Evolutionary conservation across 2,113 vertebrate genomes (phyloP).

Genomic region (Shinisaurus crocodilurus): DNA sequence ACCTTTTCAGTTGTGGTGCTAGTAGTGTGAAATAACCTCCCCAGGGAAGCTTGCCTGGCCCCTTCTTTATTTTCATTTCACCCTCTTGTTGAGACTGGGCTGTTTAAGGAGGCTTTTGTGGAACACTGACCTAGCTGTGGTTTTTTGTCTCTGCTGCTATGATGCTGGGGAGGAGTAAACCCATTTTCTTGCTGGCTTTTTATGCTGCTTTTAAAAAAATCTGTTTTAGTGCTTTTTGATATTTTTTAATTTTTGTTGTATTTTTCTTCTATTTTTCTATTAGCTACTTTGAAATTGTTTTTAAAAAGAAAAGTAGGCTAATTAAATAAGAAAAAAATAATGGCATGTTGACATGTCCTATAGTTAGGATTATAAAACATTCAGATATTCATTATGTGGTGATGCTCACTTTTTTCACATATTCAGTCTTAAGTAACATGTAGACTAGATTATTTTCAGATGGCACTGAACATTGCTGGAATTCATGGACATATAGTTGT

Average conservation of each 20-base stretch:
- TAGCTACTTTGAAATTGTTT: neutral
- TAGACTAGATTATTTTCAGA: neutral
- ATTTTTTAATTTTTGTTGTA: neutral
- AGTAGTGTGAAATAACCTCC: neutral
- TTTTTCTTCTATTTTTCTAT: neutral
- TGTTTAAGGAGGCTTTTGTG: neutral
- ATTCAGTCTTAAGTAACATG: neutral
- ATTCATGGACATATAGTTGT: neutral
- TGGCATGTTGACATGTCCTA: neutral
- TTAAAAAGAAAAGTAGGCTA: neutral
- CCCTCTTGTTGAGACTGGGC: neutral
- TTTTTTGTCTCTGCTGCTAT: neutral
- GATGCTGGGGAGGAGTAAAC: neutral
- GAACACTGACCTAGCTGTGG: neutral
- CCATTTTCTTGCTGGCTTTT: neutral
- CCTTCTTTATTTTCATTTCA: neutral
- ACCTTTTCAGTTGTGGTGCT: neutral
- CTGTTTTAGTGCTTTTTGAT: neutral
- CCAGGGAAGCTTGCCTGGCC: too few relatives aligned
- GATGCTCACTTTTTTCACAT: neutral
- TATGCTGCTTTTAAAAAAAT: neutral
- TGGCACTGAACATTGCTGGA: neutral
- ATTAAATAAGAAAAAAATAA: neutral
- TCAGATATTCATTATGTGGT: neutral
- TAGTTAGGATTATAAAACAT: neutral